Evolutionary conservation across 2,113 vertebrate species (phyloP).

Genomic region (Spheniscus mendiculus): DNA sequence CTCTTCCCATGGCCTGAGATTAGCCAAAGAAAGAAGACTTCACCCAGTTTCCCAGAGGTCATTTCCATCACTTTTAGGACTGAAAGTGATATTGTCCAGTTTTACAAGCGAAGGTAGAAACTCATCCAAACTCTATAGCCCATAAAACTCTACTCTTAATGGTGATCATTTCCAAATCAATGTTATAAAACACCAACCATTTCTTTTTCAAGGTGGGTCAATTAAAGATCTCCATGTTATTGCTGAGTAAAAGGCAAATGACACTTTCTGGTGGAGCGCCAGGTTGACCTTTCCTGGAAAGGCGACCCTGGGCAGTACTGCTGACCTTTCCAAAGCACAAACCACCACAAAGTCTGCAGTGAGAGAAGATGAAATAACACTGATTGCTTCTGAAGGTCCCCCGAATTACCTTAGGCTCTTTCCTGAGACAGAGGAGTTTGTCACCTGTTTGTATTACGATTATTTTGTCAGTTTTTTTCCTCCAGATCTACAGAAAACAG

Average conservation of each 20-base stretch:
- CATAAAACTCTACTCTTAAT: neutral
- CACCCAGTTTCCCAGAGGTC: neutral
- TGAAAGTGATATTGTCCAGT: neutral
- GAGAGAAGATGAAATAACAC: neutral
- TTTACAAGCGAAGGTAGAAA: neutral
- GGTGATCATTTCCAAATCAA: neutral
- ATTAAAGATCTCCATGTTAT: neutral
- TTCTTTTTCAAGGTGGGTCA: neutral
- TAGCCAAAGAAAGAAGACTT: neutral
- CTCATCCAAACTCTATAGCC: neutral
- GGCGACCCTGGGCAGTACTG: neutral
- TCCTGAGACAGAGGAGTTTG: neutral
- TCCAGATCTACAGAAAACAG: neutral
- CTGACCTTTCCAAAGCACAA: constrained; percentile 26
- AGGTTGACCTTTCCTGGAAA: constrained; percentile 13
- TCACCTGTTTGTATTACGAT: neutral
- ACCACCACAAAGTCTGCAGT: neutral
- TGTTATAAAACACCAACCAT: neutral
- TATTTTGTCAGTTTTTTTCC: neutral
- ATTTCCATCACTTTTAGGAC: neutral
- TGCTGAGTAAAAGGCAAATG: neutral
- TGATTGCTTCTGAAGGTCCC: neutral
- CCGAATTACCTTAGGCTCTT: neutral
- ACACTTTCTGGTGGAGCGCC: neutral
- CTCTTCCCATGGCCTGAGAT: neutral